Base-by-base conservation (phyloP, 1,140 invertebrate species). In the Trachelipus rathkii region DNA sequence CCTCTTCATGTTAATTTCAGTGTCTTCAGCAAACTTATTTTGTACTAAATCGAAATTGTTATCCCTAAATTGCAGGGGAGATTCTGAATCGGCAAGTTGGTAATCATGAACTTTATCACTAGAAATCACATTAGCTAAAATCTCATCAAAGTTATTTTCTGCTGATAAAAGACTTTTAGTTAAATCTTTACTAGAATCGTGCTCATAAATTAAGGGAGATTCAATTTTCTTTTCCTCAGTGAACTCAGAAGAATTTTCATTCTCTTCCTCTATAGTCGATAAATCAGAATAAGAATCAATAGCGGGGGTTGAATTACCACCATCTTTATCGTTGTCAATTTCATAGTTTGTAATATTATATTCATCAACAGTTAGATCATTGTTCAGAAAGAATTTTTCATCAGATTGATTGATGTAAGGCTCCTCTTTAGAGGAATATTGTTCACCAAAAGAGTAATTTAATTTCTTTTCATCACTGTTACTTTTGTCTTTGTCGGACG, bases 271-370 rank as follows among this genome's bases (percentile, higher is more conserved):
- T 15, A 60, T 60, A 15, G 50, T 60, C 11, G 50, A 60, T 8
- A 60, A 60, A 60, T 60, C 50, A 60, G 50, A 60, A 60, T 60
- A 15, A 4, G 50, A 60, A 19, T 60, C 50, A 60, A 60, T 60
- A 60, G 50, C 1, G 2, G 2, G 50, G 8, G 11, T 8, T 60
- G 50, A 15, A 33, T 33, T 33, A 33, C 33, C n/a, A n/a, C n/a
- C 6, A 33, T 33, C 33, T 33, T 33, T 33, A 1, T 33, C 33
- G 33, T 33, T 33, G 33, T 33, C 33, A 3, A 33, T 33, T 33
- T 33, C 33, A 33, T 33, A 33, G 6, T 33, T 33, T 33, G 33
- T 6, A 60, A 8, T 8, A 15, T 60, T 13, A 60, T 60, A 2
- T 60, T 60, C 50, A 60, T 15, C 50, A 15, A 19, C 1, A 60